Conservation (phyloP, 2,113 vertebrate species). For the Gyps fulvus region DNA sequence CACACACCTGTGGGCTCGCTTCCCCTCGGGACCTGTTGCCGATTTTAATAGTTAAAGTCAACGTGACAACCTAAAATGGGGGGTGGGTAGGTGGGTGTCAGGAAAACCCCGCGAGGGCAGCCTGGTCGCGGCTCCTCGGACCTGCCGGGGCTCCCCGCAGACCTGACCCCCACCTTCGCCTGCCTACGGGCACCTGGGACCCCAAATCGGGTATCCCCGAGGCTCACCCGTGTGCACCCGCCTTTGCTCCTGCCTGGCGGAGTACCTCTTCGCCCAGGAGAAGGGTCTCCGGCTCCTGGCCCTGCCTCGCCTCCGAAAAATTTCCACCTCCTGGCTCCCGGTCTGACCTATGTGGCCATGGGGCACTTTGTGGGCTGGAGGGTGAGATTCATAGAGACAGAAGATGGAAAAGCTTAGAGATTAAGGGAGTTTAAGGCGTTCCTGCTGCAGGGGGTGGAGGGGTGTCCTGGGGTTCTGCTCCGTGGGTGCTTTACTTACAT, state of each 20-base stretch:
- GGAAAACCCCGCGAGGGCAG: neutral
- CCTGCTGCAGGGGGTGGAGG: neutral
- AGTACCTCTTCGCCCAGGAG: neutral
- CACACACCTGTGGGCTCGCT: neutral
- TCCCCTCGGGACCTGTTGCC: too few species aligned
- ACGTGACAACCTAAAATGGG: neutral
- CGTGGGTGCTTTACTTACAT: accelerated
- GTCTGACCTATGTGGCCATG: neutral
- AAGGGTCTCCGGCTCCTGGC: neutral
- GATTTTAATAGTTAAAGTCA: neutral
- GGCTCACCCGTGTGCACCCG: accelerated
- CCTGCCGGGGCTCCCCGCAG: neutral
- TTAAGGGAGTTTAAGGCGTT: neutral
- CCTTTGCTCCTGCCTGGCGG: neutral
- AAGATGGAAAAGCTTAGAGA: neutral
- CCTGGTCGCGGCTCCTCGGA: accelerated
- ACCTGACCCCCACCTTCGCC: neutral
- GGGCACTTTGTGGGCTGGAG: neutral
- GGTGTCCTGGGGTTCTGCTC: neutral
- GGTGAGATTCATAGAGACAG: neutral
- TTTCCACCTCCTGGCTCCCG: neutral
- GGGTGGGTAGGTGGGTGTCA: neutral
- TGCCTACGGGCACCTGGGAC: neutral
- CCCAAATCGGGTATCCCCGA: neutral
- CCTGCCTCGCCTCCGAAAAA: accelerated